These are phyloP conservation scores for Oreochromis aureus DNA, from an alignment of 2,113 vertebrate species.

Conservation along the genomic window DNA sequence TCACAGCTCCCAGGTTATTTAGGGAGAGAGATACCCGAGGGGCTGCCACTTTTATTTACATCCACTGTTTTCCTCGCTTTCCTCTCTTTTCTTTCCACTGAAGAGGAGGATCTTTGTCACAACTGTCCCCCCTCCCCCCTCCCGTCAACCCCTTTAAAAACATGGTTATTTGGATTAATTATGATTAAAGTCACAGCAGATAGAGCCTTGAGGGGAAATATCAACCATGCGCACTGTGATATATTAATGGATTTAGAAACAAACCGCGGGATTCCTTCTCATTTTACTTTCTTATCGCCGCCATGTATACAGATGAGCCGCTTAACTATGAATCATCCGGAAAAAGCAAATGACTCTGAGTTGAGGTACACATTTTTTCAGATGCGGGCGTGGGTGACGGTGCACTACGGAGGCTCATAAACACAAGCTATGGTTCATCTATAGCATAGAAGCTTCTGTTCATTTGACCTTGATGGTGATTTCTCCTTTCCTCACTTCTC, in stretches of 20 bases:
- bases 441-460: neutral
- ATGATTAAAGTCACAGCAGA: conserved; percentile 53
- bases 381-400: neutral
- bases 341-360: neutral
- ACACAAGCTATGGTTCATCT: neutral
- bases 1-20: conserved; percentile 67
- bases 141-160: conserved; percentile 36
- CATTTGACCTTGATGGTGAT: conserved; percentile 15
- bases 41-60: conserved; percentile 64
- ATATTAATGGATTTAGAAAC: conserved; percentile 37
- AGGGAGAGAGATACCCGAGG: conserved; percentile 57
- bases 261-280: conserved; percentile 15
- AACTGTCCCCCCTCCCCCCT: neutral
- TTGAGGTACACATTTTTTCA: neutral
- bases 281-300: conserved; percentile 33
- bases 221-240: conserved; percentile 2
- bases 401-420: neutral
- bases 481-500: neutral
- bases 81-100: conserved; percentile 20
- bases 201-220: conserved; percentile 5
- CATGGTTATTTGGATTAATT: conserved; percentile 60
- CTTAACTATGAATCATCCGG: conserved; percentile 23
- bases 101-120: conserved; percentile 53
- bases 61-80: conserved; percentile 30
- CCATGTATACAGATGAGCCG: conserved; percentile 20